Percentiles rank a stretch among this genome's conserved stretches.
Evolutionary conservation across 2,797 vertebrate genomes (phyloP).

Genomic region (Epinephelus coioides): DNA sequence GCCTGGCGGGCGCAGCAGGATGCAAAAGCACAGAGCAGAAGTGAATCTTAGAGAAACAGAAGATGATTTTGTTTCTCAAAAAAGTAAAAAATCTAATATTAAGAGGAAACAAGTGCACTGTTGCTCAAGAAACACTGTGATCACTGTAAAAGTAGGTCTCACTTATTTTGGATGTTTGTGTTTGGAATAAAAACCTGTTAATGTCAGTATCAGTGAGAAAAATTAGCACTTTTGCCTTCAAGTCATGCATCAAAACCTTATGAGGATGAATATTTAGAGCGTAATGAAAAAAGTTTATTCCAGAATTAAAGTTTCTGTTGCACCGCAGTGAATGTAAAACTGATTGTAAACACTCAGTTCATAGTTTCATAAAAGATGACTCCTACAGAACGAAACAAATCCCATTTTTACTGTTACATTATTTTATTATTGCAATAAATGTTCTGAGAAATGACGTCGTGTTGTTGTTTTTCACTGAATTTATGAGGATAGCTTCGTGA

Average conservation of each 20-base stretch:
- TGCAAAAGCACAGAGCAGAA: constrained; percentile 81
- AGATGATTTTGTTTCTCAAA: neutral
- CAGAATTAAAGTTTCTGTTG: neutral
- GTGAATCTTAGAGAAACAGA: constrained; percentile 4
- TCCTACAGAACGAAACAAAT: neutral
- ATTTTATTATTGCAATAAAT: constrained; percentile 62
- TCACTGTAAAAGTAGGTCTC: no score
- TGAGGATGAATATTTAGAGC: neutral
- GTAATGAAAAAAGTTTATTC: neutral
- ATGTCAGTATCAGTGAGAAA: neutral
- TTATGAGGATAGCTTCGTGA: no score
- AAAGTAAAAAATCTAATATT: neutral
- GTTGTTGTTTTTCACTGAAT: neutral
- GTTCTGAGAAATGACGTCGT: neutral
- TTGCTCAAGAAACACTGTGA: no score
- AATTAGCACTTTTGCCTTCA: constrained; percentile 15
- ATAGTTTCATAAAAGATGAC: constrained; percentile 39
- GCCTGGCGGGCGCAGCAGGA: constrained; percentile 93
- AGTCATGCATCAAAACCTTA: neutral
- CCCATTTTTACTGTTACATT: constrained; percentile 21
- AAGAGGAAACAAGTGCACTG: neutral
- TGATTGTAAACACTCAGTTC: constrained; percentile 11
- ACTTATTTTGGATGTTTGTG: no score
- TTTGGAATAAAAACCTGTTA: no score
- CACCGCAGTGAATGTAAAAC: constrained; percentile 9